phyloP scores from a whole-genome alignment of 2,888 invertebrate species.

The Eilema depressum region DNA sequence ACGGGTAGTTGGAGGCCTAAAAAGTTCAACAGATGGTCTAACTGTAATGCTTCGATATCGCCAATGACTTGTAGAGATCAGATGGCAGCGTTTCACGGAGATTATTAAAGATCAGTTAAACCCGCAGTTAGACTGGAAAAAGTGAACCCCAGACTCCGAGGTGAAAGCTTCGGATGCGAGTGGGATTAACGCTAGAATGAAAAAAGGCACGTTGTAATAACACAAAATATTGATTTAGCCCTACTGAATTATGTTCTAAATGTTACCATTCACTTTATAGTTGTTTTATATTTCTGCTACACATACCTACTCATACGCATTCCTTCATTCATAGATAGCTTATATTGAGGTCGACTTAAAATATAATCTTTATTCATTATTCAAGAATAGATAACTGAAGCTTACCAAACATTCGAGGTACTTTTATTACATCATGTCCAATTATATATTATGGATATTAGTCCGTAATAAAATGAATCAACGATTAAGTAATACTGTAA shows the following conservation, averaged over 20 bases:
- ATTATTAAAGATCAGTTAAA: too few relatives aligned
- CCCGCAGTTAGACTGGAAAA: too few relatives aligned
- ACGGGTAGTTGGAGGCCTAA: too few relatives aligned
- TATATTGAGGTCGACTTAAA: not conserved
- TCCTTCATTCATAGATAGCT: not conserved
- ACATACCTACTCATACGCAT: not conserved
- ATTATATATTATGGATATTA: not conserved
- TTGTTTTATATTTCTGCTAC: not conserved
- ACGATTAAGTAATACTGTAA: not conserved
- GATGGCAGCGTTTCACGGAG: too few relatives aligned
- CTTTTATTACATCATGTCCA: not conserved
- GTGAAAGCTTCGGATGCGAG: too few relatives aligned
- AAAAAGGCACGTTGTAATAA: too few relatives aligned
- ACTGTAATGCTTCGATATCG: too few relatives aligned
- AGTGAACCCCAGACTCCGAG: too few relatives aligned
- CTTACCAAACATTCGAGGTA: conserved; percentile 4
- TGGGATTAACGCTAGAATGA: too few relatives aligned
- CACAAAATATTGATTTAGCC: not conserved
- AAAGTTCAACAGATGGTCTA: too few relatives aligned
- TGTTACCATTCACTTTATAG: not conserved
- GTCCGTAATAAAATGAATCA: not conserved
- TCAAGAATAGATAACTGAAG: conserved; percentile 29
- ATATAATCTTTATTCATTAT: conserved; percentile 23
- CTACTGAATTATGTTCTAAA: not conserved
- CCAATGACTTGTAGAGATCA: too few relatives aligned